Percentiles rank a stretch among this genome's conserved stretches.
Conservation (phyloP, 2,113 vertebrate genomes). For the Siniperca chuatsi region DNA sequence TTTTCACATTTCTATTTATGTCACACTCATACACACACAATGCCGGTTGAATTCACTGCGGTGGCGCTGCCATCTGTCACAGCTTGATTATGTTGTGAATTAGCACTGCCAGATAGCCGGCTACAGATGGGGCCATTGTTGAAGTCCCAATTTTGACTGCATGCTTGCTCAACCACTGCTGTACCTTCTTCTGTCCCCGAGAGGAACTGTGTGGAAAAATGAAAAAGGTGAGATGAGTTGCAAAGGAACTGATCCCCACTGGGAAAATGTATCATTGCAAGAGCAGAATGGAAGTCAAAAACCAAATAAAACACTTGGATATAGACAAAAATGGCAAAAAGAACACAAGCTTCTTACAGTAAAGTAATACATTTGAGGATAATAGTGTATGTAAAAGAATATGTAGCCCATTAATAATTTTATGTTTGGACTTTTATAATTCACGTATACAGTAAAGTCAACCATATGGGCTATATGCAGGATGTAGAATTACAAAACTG, state of each 20-base stretch:
- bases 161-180: not conserved
- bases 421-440: not conserved
- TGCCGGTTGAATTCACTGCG: conserved; percentile 7
- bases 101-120: conserved; percentile 5
- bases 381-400: no score
- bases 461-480: no score
- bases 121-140: conserved; percentile 54
- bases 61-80: conserved; percentile 59
- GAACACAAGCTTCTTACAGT: not conserved
- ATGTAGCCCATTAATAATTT: no score
- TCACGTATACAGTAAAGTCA: not conserved
- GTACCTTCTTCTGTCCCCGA: not conserved
- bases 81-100: conserved; percentile 33
- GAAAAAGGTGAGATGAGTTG: conserved; percentile 8
- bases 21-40: conserved; percentile 18
- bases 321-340: not conserved
- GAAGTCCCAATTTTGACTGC: not conserved
- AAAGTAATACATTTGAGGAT: not conserved
- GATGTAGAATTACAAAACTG: not conserved
- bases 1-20: conserved; percentile 43
- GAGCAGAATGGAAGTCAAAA: not conserved
- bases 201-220: conserved; percentile 14
- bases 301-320: not conserved
- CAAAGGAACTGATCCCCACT: not conserved
- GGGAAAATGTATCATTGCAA: not conserved